phyloP scores from a whole-genome alignment of 1,140 invertebrate genomes.

The Dryas iulia region DNA sequence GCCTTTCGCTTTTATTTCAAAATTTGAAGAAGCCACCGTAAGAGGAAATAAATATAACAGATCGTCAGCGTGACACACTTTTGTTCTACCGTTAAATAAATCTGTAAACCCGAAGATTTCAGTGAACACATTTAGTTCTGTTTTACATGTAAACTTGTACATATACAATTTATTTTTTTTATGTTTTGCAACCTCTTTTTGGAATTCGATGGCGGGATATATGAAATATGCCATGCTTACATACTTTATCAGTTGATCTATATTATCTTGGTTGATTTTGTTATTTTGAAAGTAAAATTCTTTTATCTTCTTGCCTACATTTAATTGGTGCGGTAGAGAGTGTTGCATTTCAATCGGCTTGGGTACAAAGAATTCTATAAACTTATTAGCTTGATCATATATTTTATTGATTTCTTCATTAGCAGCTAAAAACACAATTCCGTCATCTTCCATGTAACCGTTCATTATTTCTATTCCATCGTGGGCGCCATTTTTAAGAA shows the following conservation, averaged over 20 bases:
- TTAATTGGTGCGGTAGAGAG: constrained; percentile 30
- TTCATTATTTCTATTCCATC: constrained; percentile 53
- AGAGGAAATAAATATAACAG: constrained; percentile 45
- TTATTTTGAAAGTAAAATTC: constrained; percentile 40
- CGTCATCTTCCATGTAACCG: constrained; percentile 50
- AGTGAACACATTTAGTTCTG: constrained; percentile 39
- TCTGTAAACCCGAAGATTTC: constrained; percentile 14
- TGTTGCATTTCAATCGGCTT: constrained; percentile 24
- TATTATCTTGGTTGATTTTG: constrained; percentile 18
- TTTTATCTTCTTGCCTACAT: constrained; percentile 44
- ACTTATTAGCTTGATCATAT: constrained; percentile 35
- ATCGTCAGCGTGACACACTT: constrained; percentile 45
- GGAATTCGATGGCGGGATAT: constrained; percentile 31
- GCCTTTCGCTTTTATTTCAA: constrained; percentile 30
- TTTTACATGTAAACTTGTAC: constrained; percentile 51
- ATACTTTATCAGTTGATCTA: constrained; percentile 31
- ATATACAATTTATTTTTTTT: constrained; percentile 42
- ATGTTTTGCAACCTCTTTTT: constrained; percentile 31
- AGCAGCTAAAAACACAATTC: constrained; percentile 30
- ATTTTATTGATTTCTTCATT: constrained; percentile 18
- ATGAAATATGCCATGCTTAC: constrained; percentile 30
- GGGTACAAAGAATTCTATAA: constrained; percentile 43
- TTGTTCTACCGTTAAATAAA: constrained; percentile 12
- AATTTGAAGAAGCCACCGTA: constrained; percentile 9
- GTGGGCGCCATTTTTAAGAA: constrained; percentile 39